A percentile compares a stretch with the other conserved stretches of the same genome.
Evolutionary conservation across 2,113 vertebrate genomes (phyloP).

Genomic region (Albula glossodonta): DNA sequence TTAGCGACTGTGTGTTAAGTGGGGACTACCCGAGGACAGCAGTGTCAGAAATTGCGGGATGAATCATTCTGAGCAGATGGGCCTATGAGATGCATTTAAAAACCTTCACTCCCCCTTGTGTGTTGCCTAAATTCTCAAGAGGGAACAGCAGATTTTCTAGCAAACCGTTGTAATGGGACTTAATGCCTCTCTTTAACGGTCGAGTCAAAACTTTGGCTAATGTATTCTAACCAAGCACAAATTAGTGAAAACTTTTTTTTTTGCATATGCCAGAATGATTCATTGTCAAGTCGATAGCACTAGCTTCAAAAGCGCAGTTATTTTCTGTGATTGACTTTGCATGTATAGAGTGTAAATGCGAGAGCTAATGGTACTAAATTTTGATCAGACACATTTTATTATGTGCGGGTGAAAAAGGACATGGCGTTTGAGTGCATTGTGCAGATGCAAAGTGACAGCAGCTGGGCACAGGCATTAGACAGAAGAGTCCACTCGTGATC

Average conservation of each 20-base stretch:
- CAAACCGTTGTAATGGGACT: not conserved
- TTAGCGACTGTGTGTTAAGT: not conserved
- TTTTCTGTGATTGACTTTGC: no score
- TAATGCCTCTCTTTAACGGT: not conserved
- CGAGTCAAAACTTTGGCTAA: constrained; percentile 12
- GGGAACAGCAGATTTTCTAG: not conserved
- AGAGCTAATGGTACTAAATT: no score
- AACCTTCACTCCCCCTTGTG: constrained; percentile 11
- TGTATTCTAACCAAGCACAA: not conserved
- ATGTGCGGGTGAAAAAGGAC: no score
- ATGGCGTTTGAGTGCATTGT: no score
- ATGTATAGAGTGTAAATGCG: no score
- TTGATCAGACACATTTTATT: no score
- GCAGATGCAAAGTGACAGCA: no score
- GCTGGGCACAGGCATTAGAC: no score
- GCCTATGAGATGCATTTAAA: constrained; percentile 28
- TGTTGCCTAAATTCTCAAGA: not conserved
- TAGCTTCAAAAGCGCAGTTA: no score
- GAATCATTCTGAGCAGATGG: constrained; percentile 13
- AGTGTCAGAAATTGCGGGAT: not conserved
- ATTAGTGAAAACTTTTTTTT: not conserved
- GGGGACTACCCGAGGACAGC: constrained; percentile 18
- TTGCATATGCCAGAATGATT: not conserved
- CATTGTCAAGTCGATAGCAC: no score
- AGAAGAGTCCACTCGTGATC: no score